Evolutionary conservation across 2,888 invertebrate species (phyloP).

Genomic region (Machimus atricapillus): DNA sequence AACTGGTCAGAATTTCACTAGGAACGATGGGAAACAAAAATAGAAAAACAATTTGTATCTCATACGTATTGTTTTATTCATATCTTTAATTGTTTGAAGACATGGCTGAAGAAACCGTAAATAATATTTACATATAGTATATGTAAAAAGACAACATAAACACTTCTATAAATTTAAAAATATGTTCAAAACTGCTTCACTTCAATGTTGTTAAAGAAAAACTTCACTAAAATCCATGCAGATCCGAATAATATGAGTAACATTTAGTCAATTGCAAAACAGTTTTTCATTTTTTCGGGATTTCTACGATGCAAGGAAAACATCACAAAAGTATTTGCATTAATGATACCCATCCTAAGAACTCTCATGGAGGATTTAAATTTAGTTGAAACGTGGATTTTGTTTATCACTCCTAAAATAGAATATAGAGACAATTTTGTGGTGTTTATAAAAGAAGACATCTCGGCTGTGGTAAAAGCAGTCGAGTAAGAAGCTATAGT

Average conservation of each 20-base stretch:
- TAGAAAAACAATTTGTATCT: not conserved
- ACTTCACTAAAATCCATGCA: conserved; percentile 76
- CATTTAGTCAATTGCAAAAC: conserved; percentile 68
- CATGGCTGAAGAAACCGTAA: not conserved
- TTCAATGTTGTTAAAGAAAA: conserved; percentile 80
- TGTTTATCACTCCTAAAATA: conserved; percentile 97
- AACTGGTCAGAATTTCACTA: too few relatives aligned
- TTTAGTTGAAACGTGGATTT: conserved; percentile 98
- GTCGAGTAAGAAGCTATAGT: conserved; percentile 97
- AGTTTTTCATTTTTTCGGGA: conserved; percentile 63
- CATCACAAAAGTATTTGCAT: conserved; percentile 83
- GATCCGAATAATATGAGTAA: conserved; percentile 70
- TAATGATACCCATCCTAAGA: conserved; percentile 94
- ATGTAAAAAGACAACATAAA: conserved; percentile 84
- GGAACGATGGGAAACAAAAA: too few relatives aligned
- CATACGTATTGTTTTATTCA: not conserved
- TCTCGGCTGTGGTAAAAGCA: conserved; percentile 92
- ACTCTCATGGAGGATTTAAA: conserved; percentile 89
- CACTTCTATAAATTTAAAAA: conserved; percentile 89
- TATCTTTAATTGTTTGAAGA: not conserved
- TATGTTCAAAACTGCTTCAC: conserved; percentile 81
- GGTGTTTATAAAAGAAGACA: conserved; percentile 98
- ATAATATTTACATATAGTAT: conserved; percentile 73
- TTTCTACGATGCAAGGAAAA: conserved; percentile 66
- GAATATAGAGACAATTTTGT: conserved; percentile 99